A percentile compares a stretch with the other conserved stretches of the same genome.
These are phyloP conservation scores for Mesaphorura yosii DNA, from an alignment of 1,140 invertebrate genomes.

Conservation along the genomic window DNA sequence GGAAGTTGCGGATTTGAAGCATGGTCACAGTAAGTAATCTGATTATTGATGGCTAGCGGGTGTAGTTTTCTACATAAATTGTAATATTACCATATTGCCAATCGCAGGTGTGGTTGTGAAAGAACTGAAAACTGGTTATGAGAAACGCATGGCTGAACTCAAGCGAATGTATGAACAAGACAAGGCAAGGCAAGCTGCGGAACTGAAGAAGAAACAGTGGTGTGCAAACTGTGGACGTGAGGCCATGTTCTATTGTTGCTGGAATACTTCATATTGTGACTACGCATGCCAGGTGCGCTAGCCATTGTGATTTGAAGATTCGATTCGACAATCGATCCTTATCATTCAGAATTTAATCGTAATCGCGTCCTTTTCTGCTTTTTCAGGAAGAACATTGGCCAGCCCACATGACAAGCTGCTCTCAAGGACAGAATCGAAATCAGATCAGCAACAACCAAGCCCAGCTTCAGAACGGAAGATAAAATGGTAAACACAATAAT, in stretches of 20 bases:
- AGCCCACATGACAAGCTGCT: conserved; percentile 41
- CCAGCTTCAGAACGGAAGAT: too few species aligned
- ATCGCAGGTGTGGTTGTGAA: too few species aligned
- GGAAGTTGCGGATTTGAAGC: conserved; percentile 22
- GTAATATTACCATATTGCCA: too few species aligned
- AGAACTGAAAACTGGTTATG: too few species aligned
- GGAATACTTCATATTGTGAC: conserved; percentile 88
- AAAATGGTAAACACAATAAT: too few species aligned
- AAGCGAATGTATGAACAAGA: conserved; percentile 50
- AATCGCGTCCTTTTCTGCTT: conserved; percentile 8
- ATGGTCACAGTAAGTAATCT: conserved; percentile 24
- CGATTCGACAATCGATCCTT: not conserved
- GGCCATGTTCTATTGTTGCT: conserved; percentile 83
- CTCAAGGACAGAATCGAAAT: too few species aligned
- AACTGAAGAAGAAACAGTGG: conserved; percentile 74
- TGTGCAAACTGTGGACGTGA: conserved; percentile 74
- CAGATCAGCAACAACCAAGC: too few species aligned
- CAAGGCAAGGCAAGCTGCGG: conserved; percentile 52
- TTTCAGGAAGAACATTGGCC: conserved; percentile 43
- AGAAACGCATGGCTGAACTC: too few species aligned
- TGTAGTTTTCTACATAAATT: too few species aligned
- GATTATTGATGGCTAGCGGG: too few species aligned
- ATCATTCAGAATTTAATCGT: not conserved
- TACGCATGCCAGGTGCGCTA: conserved; percentile 56
- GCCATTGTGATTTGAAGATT: too few species aligned